phyloP scores from a whole-genome alignment of 2,113 vertebrate species.

The Mustela lutreola region DNA sequence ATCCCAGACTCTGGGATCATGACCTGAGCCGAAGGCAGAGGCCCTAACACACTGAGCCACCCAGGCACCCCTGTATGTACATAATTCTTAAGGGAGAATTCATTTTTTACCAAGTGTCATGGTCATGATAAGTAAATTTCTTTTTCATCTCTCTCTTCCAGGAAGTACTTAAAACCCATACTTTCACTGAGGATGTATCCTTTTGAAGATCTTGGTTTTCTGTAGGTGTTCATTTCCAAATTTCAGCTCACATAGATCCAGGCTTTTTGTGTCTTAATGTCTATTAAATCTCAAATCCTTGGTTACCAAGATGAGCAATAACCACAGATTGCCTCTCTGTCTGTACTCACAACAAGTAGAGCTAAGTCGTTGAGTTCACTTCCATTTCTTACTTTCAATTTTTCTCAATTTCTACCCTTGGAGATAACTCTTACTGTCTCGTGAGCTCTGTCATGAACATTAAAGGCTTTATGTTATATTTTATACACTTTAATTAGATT shows the following conservation, averaged over 20 bases:
- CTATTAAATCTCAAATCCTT: neutral
- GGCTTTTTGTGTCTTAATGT: neutral
- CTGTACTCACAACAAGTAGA: neutral
- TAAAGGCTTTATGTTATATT: neutral
- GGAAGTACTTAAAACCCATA: neutral
- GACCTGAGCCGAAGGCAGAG: too few species aligned
- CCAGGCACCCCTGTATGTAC: neutral
- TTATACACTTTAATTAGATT: neutral
- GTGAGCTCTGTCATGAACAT: neutral
- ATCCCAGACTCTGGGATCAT: too few species aligned
- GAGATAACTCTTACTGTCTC: neutral
- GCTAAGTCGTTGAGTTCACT: neutral
- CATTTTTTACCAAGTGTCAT: neutral
- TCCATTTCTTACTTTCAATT: neutral
- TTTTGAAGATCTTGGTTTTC: conserved; percentile 4
- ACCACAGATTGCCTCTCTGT: neutral
- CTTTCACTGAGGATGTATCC: neutral
- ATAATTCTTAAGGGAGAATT: neutral
- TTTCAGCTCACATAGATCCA: neutral
- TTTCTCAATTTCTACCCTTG: neutral
- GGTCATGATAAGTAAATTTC: neutral
- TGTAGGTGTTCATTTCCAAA: neutral
- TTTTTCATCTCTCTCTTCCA: neutral
- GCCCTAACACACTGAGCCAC: too few species aligned
- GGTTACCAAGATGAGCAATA: neutral